These are phyloP conservation scores for Bradysia coprophila DNA, from an alignment of 1,140 invertebrate species.

Conservation along the genomic window DNA sequence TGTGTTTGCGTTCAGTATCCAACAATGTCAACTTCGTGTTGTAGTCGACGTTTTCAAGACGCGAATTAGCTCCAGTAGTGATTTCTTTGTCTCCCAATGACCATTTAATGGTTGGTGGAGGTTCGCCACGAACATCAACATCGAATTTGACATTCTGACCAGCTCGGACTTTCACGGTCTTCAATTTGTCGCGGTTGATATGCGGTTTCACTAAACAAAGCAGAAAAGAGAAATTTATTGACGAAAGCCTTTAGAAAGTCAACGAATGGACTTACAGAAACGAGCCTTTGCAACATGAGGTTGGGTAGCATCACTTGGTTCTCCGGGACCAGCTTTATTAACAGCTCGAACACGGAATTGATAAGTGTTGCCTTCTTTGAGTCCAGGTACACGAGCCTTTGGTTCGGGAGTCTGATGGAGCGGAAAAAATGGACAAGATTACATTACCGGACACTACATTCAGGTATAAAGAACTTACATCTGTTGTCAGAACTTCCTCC, in stretches of 20 bases:
- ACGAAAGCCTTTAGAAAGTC: neutral
- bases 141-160: conserved; percentile 83
- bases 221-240: neutral
- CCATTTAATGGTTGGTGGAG: conserved; percentile 85
- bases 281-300: conserved; percentile 78
- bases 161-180: conserved; percentile 73
- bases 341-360: conserved; percentile 85
- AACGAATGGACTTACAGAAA: conserved; percentile 48
- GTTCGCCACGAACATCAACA: conserved; percentile 89
- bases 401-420: conserved; percentile 44
- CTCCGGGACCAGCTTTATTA: conserved; percentile 85
- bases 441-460: too few relatives aligned
- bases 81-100: conserved; percentile 35
- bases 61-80: conserved; percentile 26
- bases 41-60: conserved; percentile 87
- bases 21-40: conserved; percentile 71
- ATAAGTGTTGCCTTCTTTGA: conserved; percentile 83
- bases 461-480: conserved; percentile 26
- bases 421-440: neutral
- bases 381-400: conserved; percentile 64
- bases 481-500: conserved; percentile 72
- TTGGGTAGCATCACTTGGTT: conserved; percentile 74
- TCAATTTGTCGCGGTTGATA: conserved; percentile 83
- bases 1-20: conserved; percentile 62
- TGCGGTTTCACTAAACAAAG: conserved; percentile 48